phyloP scores from a whole-genome alignment of 2,113 vertebrate genomes.

The Neotragus pygmaeus region DNA sequence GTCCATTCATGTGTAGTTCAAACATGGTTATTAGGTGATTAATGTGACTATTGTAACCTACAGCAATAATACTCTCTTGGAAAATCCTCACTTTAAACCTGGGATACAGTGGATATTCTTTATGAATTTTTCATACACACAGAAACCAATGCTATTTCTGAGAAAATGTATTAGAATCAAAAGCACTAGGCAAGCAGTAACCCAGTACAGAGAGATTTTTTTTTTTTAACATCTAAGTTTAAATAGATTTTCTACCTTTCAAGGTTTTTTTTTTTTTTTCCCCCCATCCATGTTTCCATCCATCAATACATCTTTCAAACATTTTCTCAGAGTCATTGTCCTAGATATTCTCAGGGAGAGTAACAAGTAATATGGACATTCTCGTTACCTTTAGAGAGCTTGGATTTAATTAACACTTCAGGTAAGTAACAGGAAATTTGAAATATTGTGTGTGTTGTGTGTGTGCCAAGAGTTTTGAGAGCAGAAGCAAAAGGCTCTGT shows the following conservation, averaged over 20 bases:
- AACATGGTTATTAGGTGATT: conserved; percentile 44
- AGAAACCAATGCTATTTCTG: background rate
- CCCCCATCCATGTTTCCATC: background rate
- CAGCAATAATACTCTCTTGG: conserved; percentile 8
- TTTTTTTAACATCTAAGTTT: background rate
- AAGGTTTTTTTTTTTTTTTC: background rate
- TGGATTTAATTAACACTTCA: background rate
- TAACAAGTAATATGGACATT: background rate
- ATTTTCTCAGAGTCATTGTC: background rate
- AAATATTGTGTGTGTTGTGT: background rate
- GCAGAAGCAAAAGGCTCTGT: background rate
- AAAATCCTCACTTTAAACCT: conserved; percentile 48
- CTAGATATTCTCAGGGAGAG: background rate
- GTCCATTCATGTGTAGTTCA: conserved; percentile 46
- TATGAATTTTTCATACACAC: conserved; percentile 8
- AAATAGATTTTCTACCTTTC: background rate
- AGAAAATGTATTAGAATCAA: conserved; percentile 12
- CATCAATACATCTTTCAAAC: background rate
- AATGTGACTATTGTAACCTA: conserved; percentile 4
- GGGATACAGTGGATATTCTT: background rate
- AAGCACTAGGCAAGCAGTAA: background rate
- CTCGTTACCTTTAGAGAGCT: background rate
- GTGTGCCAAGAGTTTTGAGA: background rate
- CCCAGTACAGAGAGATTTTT: background rate
- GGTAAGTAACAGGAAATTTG: background rate